These are phyloP conservation scores for Therioaphis trifolii DNA, from an alignment of 2,888 invertebrate genomes.

Conservation along the genomic window DNA sequence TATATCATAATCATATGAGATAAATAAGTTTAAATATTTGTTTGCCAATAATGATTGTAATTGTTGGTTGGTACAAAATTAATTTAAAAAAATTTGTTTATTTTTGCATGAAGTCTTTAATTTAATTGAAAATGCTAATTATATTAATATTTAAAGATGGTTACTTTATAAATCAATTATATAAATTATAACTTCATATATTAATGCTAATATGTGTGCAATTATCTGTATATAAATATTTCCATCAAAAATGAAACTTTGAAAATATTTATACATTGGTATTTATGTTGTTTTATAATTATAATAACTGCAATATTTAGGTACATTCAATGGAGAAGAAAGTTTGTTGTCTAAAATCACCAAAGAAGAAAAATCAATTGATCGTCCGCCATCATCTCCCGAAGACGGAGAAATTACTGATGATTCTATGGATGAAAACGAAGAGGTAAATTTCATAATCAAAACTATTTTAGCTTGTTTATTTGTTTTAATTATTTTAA, in stretches of 20 bases:
- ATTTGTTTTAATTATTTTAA: not conserved
- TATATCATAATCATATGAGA: too few species aligned
- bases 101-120: too few species aligned
- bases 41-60: too few species aligned
- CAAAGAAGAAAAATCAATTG: not conserved
- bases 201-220: not conserved
- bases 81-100: too few species aligned
- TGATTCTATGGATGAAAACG: not conserved
- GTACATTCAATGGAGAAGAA: not conserved
- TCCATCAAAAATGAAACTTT: too few species aligned
- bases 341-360: not conserved
- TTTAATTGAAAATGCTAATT: too few species aligned
- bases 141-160: too few species aligned
- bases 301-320: slow-evolving; percentile 7
- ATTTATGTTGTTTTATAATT: not conserved
- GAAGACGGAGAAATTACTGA: slow-evolving; percentile 58
- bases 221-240: too few species aligned
- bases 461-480: not conserved
- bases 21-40: too few species aligned
- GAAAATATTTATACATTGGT: not conserved
- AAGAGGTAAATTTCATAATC: not conserved
- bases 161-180: too few species aligned
- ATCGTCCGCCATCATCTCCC: slow-evolving; percentile 17
- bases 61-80: too few species aligned
- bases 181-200: too few species aligned